Evolutionary conservation across 2,888 invertebrate genomes (phyloP), one percentile per base, ranked within the genome.

Genomic region (Subacronicta megacephala): DNA sequence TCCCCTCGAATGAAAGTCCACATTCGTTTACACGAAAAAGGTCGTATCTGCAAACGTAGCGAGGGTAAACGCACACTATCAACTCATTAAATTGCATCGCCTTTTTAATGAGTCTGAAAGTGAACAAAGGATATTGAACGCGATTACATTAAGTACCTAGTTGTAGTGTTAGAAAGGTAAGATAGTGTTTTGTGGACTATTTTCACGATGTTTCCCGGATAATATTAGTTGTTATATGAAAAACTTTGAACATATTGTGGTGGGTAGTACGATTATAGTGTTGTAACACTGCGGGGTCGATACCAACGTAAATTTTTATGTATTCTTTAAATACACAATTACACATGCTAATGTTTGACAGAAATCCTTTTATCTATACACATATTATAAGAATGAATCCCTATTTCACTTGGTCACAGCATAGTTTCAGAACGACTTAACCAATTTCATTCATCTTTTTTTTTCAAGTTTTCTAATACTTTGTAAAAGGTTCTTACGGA

Each of bases 61-160:
- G 90, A 89, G 92, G 93, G 92, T 91, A 89, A 92, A 93, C 94
- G 90, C 93, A 93, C 94, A 94, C 94, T 93, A 94, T 93, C 94
- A 92, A 92, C 90, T 93, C 93, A 93, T 94, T 94, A 94, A 94
- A 94, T 94, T 94, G 94, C 94, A 94, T 94, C 93, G 93, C 92
- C 90, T 93, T 94, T 94, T 94, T 94, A 94, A 94, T 94, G 94
- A 94, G 93, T 93, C 94, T 93, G 94, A 93, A 93, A 93, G 92
- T 93, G 92, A 94, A 94, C 93, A 94, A 94, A 94, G 93, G 93
- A 92, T 94, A 93, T 93, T 87, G 92, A 87, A 84, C 88, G 83
- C 93, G 93, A 93, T 93, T 93, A 93, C 93, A 93, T 92, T 93
- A 92, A 93, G 93, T 87, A 89, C 87, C 86, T 88, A 89, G 88